Base-by-base conservation (phyloP, 2,888 invertebrate species). In the Hedya salicella region DNA sequence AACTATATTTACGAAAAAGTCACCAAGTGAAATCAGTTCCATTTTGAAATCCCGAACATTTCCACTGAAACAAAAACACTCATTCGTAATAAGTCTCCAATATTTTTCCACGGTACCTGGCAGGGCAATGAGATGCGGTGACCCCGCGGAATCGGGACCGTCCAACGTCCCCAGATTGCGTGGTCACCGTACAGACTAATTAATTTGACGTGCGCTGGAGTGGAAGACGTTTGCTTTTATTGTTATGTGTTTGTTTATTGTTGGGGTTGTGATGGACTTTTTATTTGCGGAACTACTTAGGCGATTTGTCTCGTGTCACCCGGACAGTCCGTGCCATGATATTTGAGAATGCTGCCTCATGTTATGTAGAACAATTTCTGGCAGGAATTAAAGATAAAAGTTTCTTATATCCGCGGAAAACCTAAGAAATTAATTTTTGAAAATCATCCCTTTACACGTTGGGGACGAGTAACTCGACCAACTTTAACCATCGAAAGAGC, bases 41-140 rank as follows among this genome's bases (percentile, higher is more conserved):
- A n/a, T n/a, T 25, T 36, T 36, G 2, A 36, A 11, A 36, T 9
- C 36, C 36, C 11, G 6, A 25, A 25, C 25, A 36, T 36, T 36
- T 36, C 19, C 13, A n/a, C 9, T 46, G 13, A 46, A 48, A 48
- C n/a, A 48, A 46, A 19, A n/a, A 21, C 19, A 19, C 46, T 19
- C 46, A 36, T 13, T 46, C 19, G 13, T 25, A 21, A 21, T 48
- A 48, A 21, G 48, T 11, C 11, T 21, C 16, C 16, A 19, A 53
- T 52, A 21, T 50, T 50, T 59, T 36, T 39, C 36, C 13, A 19
- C 32, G 70, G 63, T 57, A 59, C 68, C 68, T 49, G 67, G 60
- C 67, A 59, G 54, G 79, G 84, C 86, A 89, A 85, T 85, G 82
- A 78, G 85, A 91, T 86, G 79, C 91, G 80, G 83, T 83, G 89